A percentile compares a stretch with the other conserved stretches of the same genome.
Evolutionary conservation across 2,888 invertebrate species (phyloP).

Genomic region (Pyrrhia umbra): DNA sequence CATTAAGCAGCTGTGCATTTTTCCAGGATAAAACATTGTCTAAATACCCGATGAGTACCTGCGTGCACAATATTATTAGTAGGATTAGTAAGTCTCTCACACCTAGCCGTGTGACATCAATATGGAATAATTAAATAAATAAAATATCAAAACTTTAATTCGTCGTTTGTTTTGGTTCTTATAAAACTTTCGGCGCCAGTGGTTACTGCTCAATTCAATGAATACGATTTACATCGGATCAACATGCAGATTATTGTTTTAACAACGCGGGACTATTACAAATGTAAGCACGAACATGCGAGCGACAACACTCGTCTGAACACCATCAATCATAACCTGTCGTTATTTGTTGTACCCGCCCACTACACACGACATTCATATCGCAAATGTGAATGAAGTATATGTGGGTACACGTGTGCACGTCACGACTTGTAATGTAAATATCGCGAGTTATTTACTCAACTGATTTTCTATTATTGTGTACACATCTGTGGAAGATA

Average conservation of each 20-base stretch:
- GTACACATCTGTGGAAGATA: not conserved
- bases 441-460: not conserved
- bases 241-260: slow-evolving; percentile 32
- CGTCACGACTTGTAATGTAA: not conserved
- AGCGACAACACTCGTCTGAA: too few species aligned
- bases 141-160: not conserved
- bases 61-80: too few species aligned
- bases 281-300: not conserved
- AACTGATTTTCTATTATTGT: not conserved
- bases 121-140: not conserved
- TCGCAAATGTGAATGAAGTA: not conserved
- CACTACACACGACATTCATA: not conserved
- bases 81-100: too few species aligned
- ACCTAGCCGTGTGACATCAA: too few species aligned
- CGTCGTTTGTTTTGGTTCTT: not conserved
- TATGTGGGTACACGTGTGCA: too few species aligned
- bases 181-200: not conserved
- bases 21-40: too few species aligned
- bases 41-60: too few species aligned
- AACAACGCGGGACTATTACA: slow-evolving; percentile 12
- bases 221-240: slow-evolving; percentile 21
- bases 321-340: slow-evolving; percentile 21
- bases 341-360: too few species aligned
- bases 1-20: too few species aligned
- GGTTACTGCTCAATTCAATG: not conserved